A percentile compares a stretch with the other conserved stretches of the same genome.
These are phyloP conservation scores for Gari tellinella DNA, from an alignment of 2,888 invertebrate genomes.

Conservation along the genomic window DNA sequence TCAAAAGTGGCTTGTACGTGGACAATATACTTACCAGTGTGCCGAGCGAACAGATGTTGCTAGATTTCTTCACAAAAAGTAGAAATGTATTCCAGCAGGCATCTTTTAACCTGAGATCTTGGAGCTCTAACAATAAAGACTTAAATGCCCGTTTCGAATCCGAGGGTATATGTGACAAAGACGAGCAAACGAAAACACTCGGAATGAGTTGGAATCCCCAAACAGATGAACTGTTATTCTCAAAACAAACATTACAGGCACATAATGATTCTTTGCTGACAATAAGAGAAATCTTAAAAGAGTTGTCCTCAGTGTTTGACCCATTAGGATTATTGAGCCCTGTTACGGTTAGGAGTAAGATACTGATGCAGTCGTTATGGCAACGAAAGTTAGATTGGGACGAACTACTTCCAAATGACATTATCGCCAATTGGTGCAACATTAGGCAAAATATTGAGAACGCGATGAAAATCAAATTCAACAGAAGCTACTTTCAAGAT, in stretches of 20 bases:
- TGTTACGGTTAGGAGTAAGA: slow-evolving; percentile 4
- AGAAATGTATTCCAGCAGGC: slow-evolving; percentile 18
- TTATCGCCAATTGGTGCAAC: background rate
- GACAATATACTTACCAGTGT: slow-evolving; percentile 47
- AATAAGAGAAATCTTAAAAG: background rate
- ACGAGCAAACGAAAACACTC: slow-evolving; percentile 18
- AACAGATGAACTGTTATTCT: slow-evolving; percentile 11
- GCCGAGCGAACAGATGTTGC: slow-evolving; percentile 4
- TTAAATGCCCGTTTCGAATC: slow-evolving; percentile 6
- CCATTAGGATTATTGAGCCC: slow-evolving; percentile 6
- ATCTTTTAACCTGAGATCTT: slow-evolving; percentile 46
- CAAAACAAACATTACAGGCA: background rate
- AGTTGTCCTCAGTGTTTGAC: slow-evolving; percentile 3
- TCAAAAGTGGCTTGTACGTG: slow-evolving; percentile 28
- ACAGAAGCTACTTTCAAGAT: background rate
- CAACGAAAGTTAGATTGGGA: slow-evolving; percentile 7
- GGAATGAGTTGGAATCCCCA: slow-evolving; percentile 41
- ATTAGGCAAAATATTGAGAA: background rate
- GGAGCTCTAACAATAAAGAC: slow-evolving; percentile 19
- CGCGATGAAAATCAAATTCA: background rate
- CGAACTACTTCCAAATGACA: background rate
- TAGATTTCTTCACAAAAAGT: slow-evolving; percentile 12
- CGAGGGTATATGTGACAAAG: slow-evolving; percentile 23
- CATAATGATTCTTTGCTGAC: background rate
- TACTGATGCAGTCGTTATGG: slow-evolving; percentile 1